Conservation (phyloP, 2,113 vertebrate species). For the Nestor notabilis region DNA sequence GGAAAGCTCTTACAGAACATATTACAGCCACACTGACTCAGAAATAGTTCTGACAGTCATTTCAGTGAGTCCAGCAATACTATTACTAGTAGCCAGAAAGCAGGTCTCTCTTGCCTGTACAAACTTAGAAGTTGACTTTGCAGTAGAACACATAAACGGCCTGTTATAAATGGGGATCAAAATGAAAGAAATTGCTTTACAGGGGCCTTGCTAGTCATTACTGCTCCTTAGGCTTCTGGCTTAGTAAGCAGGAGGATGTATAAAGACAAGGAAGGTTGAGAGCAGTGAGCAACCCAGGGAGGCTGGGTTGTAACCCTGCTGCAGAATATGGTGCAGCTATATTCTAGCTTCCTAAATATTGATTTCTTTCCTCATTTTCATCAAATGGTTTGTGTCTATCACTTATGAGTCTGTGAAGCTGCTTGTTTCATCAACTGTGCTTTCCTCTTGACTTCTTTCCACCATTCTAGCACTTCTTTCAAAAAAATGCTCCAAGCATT, state of each 20-base stretch:
- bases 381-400: background rate
- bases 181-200: background rate
- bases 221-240: background rate
- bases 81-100: background rate
- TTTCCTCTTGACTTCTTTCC: background rate
- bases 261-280: background rate
- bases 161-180: background rate
- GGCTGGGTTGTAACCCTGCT: background rate
- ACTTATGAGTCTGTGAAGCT: background rate
- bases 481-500: background rate
- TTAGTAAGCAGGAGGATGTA: background rate
- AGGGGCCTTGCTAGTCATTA: background rate
- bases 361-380: background rate
- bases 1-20: background rate
- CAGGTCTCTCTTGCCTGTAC: background rate
- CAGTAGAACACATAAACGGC: background rate
- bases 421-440: background rate
- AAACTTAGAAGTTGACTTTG: background rate
- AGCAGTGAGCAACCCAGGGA: background rate
- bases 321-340: background rate
- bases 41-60: background rate
- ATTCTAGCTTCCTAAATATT: background rate
- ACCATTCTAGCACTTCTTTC: background rate
- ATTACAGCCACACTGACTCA: rapidly evolving
- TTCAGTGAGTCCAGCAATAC: background rate